Evolutionary conservation across 2,888 invertebrate species (phyloP).

Genomic region (Spodoptera exigua): DNA sequence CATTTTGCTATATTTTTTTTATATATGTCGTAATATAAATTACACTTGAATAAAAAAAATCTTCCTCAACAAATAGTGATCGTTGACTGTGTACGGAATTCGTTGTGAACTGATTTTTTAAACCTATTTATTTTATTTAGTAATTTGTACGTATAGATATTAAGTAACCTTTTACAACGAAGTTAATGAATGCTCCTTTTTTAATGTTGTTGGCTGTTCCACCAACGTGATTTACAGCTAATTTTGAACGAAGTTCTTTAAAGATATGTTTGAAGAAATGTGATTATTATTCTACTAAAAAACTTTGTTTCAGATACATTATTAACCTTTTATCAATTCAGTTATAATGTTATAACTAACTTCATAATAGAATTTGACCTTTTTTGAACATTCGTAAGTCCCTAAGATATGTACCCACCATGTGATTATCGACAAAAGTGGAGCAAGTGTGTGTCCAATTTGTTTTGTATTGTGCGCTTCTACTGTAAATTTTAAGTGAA

Average conservation of each 20-base stretch:
- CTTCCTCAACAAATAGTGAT: constrained; percentile 28
- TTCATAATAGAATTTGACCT: too few species aligned
- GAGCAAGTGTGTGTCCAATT: constrained; percentile 61
- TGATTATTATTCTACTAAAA: too few species aligned
- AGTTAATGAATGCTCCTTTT: constrained; percentile 38
- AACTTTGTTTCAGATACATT: too few species aligned
- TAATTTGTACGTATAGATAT: constrained; percentile 47
- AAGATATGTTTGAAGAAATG: too few species aligned
- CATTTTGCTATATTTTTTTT: too few species aligned
- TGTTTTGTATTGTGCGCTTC: constrained; percentile 71
- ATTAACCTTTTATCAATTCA: too few species aligned
- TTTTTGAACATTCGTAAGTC: background rate
- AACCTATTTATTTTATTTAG: constrained; percentile 59
- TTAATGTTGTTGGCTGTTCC: constrained; percentile 36
- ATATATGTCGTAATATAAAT: constrained; percentile 26
- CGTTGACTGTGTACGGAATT: constrained; percentile 40
- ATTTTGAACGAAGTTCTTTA: too few species aligned
- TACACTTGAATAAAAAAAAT: constrained; percentile 22
- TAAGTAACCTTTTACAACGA: constrained; percentile 59
- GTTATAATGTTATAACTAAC: too few species aligned
- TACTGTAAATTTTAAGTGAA: constrained; percentile 79
- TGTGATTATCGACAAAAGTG: constrained; percentile 35
- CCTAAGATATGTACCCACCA: constrained; percentile 41
- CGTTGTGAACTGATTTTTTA: constrained; percentile 70
- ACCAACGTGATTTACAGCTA: too few species aligned